Conservation (phyloP, 2,113 vertebrate species). For the Fukomys damarensis region DNA sequence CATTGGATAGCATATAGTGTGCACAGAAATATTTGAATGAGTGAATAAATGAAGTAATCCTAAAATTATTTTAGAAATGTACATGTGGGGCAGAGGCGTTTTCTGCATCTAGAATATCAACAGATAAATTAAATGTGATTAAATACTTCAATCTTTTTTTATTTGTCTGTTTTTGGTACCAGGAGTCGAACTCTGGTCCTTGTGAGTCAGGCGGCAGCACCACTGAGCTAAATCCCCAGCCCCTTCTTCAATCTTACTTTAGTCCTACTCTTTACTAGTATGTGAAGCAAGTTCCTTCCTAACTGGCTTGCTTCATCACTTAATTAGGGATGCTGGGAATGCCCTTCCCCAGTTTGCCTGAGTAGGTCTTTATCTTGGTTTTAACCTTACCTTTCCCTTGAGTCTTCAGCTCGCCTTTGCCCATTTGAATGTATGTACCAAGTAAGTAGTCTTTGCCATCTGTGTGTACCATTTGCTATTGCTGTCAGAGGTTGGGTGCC, state of each 20-base stretch:
- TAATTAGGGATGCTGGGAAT: background rate
- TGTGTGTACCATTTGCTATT: background rate
- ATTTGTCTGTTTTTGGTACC: too few species aligned
- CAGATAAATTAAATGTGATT: background rate
- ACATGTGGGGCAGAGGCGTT: background rate
- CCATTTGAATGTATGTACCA: background rate
- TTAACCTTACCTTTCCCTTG: background rate
- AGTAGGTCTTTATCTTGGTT: conserved; percentile 21
- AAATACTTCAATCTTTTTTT: too few species aligned
- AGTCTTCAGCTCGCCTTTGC: background rate
- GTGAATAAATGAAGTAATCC: background rate
- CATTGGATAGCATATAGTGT: background rate
- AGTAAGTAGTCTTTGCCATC: background rate
- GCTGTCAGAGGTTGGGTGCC: background rate
- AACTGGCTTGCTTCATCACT: background rate
- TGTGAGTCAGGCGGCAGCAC: too few species aligned
- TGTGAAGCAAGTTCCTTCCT: background rate
- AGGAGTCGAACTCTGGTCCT: too few species aligned
- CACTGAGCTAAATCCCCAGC: too few species aligned
- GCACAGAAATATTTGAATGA: conserved; percentile 33
- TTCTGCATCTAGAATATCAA: background rate
- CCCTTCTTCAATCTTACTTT: conserved; percentile 29
- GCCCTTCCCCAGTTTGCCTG: background rate
- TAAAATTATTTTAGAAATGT: conserved; percentile 48
- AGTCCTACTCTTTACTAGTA: background rate